phyloP scores from a whole-genome alignment of 37 sponge, comb jelly and placozoan genomes.

The Petrosia ficiformis region DNA sequence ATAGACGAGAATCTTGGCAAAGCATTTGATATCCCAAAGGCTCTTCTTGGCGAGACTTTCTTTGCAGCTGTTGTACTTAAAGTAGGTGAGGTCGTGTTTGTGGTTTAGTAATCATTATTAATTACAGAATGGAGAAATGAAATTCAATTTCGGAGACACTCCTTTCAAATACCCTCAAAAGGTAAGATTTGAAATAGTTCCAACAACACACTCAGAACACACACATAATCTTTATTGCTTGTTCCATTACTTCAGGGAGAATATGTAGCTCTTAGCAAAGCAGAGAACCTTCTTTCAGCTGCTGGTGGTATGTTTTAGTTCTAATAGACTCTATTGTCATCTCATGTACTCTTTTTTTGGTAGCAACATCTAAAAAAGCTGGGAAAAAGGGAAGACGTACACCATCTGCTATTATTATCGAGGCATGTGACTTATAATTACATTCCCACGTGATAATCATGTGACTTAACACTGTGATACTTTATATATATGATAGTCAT shows the following conservation, averaged over 20 bases:
- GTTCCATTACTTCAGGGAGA: constrained; percentile 26
- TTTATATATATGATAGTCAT: too few species aligned
- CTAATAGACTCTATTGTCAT: not conserved
- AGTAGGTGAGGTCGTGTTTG: constrained; percentile 26
- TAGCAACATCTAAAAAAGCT: not conserved
- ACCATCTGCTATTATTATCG: constrained; percentile 72
- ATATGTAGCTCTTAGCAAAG: constrained; percentile 42
- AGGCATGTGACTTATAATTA: constrained; percentile 27
- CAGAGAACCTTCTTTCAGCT: constrained; percentile 22
- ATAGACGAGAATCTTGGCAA: constrained; percentile 61
- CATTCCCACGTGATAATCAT: too few species aligned
- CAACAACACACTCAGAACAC: too few species aligned
- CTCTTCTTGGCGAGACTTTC: constrained; percentile 64
- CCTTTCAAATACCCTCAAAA: constrained; percentile 63
- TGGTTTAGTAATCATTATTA: not conserved
- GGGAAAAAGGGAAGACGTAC: not conserved
- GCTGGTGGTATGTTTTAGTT: not conserved
- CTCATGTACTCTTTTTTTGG: not conserved
- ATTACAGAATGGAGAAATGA: constrained; percentile 84
- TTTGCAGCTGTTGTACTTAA: constrained; percentile 91
- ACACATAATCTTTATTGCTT: too few species aligned
- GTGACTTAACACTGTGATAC: too few species aligned
- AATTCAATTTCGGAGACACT: constrained; percentile 89
- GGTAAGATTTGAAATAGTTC: constrained; percentile 24
- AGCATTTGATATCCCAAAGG: constrained; percentile 82